Evolutionary conservation across 2,888 invertebrate species (phyloP).

Genomic region (Acrobasis repandana): DNA sequence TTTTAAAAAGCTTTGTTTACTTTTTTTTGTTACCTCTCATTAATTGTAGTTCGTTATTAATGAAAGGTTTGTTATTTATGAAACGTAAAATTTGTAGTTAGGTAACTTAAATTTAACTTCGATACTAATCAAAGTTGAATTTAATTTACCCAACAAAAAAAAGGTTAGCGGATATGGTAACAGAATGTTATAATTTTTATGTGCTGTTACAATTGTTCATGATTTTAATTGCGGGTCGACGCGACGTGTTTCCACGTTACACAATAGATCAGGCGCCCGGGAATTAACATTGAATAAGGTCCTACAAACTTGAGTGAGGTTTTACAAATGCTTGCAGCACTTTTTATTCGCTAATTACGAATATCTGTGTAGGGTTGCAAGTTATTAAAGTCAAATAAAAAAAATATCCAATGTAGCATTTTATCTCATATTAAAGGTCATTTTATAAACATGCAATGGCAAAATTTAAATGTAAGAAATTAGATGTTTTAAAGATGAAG

Average conservation of each 20-base stretch:
- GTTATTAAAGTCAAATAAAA: too few species aligned
- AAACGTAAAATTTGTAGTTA: too few species aligned
- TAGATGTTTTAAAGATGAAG: too few species aligned
- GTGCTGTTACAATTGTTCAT: background rate
- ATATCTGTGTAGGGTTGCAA: constrained; percentile 16
- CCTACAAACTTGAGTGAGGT: constrained; percentile 14
- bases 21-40: too few species aligned
- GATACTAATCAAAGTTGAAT: background rate
- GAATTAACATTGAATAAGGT: constrained; percentile 24
- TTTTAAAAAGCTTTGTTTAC: background rate
- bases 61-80: too few species aligned
- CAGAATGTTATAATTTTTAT: constrained; percentile 15
- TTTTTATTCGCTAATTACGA: constrained; percentile 19
- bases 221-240: background rate
- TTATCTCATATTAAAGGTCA: too few species aligned
- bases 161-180: background rate
- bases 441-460: too few species aligned
- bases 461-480: too few species aligned
- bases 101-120: too few species aligned
- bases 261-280: constrained; percentile 19
- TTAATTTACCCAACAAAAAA: background rate
- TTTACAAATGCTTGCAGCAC: constrained; percentile 18
- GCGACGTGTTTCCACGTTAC: constrained; percentile 12
- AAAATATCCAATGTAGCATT: too few species aligned
- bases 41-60: too few species aligned